These are phyloP conservation scores for Alethe diademata DNA, from an alignment of 2,113 vertebrate genomes.

Conservation along the genomic window DNA sequence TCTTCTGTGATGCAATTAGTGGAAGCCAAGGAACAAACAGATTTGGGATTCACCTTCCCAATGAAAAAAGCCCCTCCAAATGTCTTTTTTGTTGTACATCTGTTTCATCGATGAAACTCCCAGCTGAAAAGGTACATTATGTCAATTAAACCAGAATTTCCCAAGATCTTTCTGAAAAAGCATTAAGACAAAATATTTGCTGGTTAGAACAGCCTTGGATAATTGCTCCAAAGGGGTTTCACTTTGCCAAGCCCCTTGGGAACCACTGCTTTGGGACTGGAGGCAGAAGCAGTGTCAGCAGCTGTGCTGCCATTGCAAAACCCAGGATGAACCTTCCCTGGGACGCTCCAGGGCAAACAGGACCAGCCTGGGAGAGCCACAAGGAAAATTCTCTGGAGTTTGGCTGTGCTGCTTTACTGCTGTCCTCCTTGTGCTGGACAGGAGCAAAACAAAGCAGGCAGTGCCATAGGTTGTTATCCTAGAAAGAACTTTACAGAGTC, in stretches of 20 bases:
- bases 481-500: not conserved
- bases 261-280: not conserved
- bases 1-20: not conserved
- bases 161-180: not conserved
- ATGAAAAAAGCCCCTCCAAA: fast-evolving
- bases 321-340: not conserved
- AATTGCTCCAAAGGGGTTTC: constrained; percentile 18
- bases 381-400: not conserved
- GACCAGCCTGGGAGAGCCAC: not conserved
- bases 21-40: not conserved
- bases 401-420: not conserved
- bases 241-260: not conserved
- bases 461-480: not conserved
- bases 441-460: not conserved
- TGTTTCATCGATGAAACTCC: not conserved
- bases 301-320: not conserved
- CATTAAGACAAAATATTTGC: not conserved
- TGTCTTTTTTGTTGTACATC: not conserved
- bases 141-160: not conserved
- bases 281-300: not conserved
- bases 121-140: not conserved
- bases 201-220: not conserved
- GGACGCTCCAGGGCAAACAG: not conserved
- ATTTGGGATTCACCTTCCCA: not conserved
- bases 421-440: not conserved